phyloP scores from a whole-genome alignment of 1,140 invertebrate species.

The Cydia splendana region DNA sequence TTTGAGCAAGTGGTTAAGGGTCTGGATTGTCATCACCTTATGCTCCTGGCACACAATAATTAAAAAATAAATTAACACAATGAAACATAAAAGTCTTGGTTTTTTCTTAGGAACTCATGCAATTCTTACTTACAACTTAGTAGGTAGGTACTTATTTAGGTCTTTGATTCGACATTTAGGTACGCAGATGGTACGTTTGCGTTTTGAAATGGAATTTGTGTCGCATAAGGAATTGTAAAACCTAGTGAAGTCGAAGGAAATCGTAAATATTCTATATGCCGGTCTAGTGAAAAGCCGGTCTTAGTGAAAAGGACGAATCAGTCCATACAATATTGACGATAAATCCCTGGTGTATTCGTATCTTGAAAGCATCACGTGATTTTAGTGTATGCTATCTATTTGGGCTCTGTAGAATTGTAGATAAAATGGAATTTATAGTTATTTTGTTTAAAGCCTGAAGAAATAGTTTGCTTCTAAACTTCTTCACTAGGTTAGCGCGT shows the following conservation, averaged over 20 bases:
- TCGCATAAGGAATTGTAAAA: constrained; percentile 8
- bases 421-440: neutral
- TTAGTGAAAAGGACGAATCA: constrained; percentile 8
- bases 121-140: neutral
- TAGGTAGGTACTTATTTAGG: neutral
- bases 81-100: neutral
- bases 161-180: neutral
- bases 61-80: too few relatives aligned
- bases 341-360: constrained; percentile 4
- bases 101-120: neutral
- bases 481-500: too few relatives aligned
- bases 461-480: too few relatives aligned
- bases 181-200: neutral
- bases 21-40: neutral
- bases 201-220: neutral
- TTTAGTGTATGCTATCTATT: neutral
- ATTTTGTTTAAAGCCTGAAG: neutral
- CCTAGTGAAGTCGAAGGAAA: neutral
- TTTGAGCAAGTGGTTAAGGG: too few relatives aligned
- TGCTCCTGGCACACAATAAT: too few relatives aligned
- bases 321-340: constrained; percentile 3
- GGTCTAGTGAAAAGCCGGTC: constrained; percentile 1
- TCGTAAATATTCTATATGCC: constrained; percentile 14
- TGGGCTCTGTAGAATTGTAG: neutral
- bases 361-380: neutral